Base-by-base conservation (phyloP, 2,113 vertebrate genomes). In the Neotoma lepida region DNA sequence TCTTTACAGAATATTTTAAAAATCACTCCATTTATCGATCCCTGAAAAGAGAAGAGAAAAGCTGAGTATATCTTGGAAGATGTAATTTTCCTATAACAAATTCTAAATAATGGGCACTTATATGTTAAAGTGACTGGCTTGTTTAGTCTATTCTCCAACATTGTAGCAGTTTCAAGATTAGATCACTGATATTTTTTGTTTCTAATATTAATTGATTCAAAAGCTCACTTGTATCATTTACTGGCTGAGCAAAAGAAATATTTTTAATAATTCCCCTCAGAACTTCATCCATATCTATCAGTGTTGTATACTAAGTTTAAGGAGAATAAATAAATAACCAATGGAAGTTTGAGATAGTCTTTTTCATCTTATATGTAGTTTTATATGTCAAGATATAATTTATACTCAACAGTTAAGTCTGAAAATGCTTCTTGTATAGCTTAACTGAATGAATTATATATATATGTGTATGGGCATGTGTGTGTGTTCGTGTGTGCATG, bases 201-300 rank as follows among this genome's bases (percentile, higher is more conserved):
- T 86, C 73, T 46, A 61, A 77, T 35, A 78, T 73, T 64, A 78
- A 81, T 46, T 78, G n/a, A 22, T 82, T 97, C 39, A 71, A 76
- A 49, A 86, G 74, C 87, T 73, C 26, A 58, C 73, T 84, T 51
- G 39, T n/a, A 80, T 56, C 13, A 80, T 80, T 73, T 93, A 44
- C 54, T 76, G 46, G 20, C 26, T 71, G 18, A 20, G n/a, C 91
- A 33, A 71, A 94, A 81, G 44, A 85, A 94, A 30, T 86, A 80
- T 30, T 86, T 86, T 94, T 39, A 35, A 56, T 71, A 81, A 84
- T 81, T 51, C 64, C 12, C 6, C 39, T 41, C 33, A 56, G 33
- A 54, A 80, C 33, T 3, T 4, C 15, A 41, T 85, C 12, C 6
- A 41, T 85, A 49, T 13, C 77, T 68, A 10, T 80, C 54, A 63